These are phyloP conservation scores for Cheilosia variabilis DNA, from an alignment of 2,888 invertebrate species.

Conservation along the genomic window DNA sequence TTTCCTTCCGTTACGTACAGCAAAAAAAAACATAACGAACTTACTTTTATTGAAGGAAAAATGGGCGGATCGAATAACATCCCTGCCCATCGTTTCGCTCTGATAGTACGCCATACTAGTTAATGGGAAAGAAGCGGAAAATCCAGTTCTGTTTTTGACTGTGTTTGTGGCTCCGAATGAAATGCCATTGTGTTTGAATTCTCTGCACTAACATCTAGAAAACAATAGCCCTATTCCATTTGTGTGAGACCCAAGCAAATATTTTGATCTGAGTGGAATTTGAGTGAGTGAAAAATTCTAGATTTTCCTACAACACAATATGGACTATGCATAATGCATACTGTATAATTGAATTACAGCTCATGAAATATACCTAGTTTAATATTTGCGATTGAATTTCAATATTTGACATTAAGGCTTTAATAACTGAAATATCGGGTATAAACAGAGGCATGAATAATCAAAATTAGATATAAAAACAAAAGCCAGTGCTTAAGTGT, in stretches of 20 bases:
- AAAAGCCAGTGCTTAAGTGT: no score
- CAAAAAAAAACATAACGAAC: not conserved
- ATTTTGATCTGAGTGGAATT: conserved; percentile 42
- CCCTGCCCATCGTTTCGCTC: conserved; percentile 45
- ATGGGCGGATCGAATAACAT: conserved; percentile 73
- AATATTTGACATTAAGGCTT: conserved; percentile 56
- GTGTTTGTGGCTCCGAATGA: not conserved
- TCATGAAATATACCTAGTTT: conserved; percentile 27
- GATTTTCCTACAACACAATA: not conserved
- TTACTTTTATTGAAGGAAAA: conserved; percentile 34
- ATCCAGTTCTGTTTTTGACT: conserved; percentile 46
- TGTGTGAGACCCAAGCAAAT: not conserved
- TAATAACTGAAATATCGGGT: conserved; percentile 25
- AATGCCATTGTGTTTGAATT: conserved; percentile 7
- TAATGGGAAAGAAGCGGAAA: conserved; percentile 59
- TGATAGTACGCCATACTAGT: conserved; percentile 46
- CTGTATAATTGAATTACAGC: conserved; percentile 19
- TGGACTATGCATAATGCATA: not conserved
- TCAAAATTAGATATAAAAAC: not conserved
- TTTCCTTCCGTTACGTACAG: conserved; percentile 5
- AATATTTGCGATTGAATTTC: conserved; percentile 52
- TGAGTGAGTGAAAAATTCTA: conserved; percentile 6
- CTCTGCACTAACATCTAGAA: not conserved
- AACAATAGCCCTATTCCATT: conserved; percentile 1
- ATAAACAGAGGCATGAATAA: no score